These are phyloP conservation scores for Caiman crocodilus DNA, from an alignment of 2,797 vertebrate species.

Conservation along the genomic window DNA sequence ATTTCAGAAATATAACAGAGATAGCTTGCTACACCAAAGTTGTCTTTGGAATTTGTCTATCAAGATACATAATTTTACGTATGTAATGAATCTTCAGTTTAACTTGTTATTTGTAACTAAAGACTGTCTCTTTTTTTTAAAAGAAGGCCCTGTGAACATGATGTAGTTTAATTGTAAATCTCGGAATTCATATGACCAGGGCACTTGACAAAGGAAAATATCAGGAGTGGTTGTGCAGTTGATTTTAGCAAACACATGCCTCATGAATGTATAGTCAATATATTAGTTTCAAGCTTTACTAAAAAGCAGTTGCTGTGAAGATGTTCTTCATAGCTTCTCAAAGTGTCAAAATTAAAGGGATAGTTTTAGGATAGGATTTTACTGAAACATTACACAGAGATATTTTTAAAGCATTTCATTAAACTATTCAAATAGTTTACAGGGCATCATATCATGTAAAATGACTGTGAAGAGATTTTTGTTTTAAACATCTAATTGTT, in stretches of 20 bases:
- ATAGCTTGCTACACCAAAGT: background rate
- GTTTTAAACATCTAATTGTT: background rate
- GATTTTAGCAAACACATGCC: background rate
- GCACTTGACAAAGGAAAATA: background rate
- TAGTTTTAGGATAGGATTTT: background rate
- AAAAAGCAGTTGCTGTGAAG: background rate
- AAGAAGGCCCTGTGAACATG: background rate
- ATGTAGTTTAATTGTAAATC: slow-evolving; percentile 33
- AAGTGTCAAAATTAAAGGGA: background rate
- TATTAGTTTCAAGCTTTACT: slow-evolving; percentile 23
- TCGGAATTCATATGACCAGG: background rate
- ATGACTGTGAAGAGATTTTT: background rate
- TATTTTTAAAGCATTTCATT: background rate
- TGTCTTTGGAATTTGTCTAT: slow-evolving; percentile 29
- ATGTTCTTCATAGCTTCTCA: background rate
- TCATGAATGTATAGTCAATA: background rate
- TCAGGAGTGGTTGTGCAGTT: background rate
- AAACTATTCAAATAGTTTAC: background rate
- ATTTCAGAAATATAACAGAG: background rate
- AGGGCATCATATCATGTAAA: background rate
- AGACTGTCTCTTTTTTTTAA: background rate
- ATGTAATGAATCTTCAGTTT: background rate
- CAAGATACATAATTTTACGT: background rate
- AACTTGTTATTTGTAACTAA: background rate
- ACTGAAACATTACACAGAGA: background rate